Conservation (phyloP, 2,888 invertebrate species). For the Agrypnus murinus region DNA sequence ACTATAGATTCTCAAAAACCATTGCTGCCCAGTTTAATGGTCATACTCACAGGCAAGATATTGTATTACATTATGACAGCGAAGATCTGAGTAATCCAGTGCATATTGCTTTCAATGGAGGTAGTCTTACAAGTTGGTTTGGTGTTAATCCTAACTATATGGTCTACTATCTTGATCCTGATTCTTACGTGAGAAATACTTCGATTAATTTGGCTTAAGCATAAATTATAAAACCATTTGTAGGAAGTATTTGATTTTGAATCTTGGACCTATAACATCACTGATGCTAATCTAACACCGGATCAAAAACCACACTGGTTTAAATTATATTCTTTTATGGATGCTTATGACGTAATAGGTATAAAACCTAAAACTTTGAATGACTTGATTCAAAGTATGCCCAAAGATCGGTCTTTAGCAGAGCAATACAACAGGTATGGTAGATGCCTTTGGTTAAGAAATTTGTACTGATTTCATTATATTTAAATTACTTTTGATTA, state of each 20-base stretch:
- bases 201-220: neutral
- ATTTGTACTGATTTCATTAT: too few species aligned
- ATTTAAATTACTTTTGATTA: too few species aligned
- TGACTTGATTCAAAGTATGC: conserved; percentile 67
- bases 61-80: conserved; percentile 80
- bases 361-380: conserved; percentile 69
- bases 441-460: too few species aligned
- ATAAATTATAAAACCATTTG: neutral
- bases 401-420: conserved; percentile 65
- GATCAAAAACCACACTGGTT: conserved; percentile 80
- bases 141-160: conserved; percentile 81
- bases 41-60: conserved; percentile 85
- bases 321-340: conserved; percentile 81
- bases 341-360: conserved; percentile 73
- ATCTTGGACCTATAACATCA: conserved; percentile 81
- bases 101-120: conserved; percentile 85
- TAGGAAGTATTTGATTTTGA: conserved; percentile 76
- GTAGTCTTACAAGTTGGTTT: conserved; percentile 78
- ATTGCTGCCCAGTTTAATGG: conserved; percentile 88
- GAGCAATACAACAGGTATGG: conserved; percentile 65
- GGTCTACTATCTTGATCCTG: conserved; percentile 80
- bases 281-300: conserved; percentile 78
- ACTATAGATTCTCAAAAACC: conserved; percentile 79
- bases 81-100: conserved; percentile 74
- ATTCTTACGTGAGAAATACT: conserved; percentile 73